Evolutionary conservation across 2,888 invertebrate species (phyloP), one percentile per base, ranked within the genome.

Genomic region (Lepidocyrtinus sp.): DNA sequence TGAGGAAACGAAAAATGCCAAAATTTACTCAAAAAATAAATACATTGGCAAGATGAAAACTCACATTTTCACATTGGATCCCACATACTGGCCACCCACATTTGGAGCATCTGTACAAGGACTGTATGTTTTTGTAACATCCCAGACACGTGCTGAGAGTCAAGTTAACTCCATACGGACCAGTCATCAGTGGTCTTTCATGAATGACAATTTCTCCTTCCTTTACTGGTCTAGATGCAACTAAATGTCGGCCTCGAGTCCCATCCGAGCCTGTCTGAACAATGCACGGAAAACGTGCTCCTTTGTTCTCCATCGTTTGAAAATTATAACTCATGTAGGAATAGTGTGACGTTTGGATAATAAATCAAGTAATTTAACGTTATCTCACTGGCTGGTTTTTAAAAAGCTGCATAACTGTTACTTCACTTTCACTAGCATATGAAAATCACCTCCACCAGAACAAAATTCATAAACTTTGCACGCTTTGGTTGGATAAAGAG

Each of bases 41-140:
- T n/a, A n/a, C n/a, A n/a, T n/a, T n/a, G n/a, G n/a, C n/a, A n/a
- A n/a, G n/a, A n/a, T n/a, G n/a, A n/a, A 2, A 19, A 17, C 78
- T 79, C 81, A 86, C 86, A 63, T 82, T 83, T 83, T 86, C 84
- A 72, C 86, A 86, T 59, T 81, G 78, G 2, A 69, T 19, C 26
- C 74, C 74, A 75, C 85, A 85, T 24, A 86, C 79, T 1, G 86
- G 85, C 85, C 85, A 86, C 7, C 83, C 82, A 67, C 86, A 86
- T 24, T 78, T 78, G 27, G 82, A 78, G 72, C 86, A 86, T 64
- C 71, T 75, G 76, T 85, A 84, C 21, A 76, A 70, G 27, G 46
- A 74, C n/a, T 75, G 69, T 5, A 84, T 78, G 65, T 62, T 81
- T 73, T 81, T 75, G 59, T 84, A 86, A 64, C 86, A 83, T 46